phyloP scores from a whole-genome alignment of 64 coral and sea anemone species.

The Acropora tenuis region DNA sequence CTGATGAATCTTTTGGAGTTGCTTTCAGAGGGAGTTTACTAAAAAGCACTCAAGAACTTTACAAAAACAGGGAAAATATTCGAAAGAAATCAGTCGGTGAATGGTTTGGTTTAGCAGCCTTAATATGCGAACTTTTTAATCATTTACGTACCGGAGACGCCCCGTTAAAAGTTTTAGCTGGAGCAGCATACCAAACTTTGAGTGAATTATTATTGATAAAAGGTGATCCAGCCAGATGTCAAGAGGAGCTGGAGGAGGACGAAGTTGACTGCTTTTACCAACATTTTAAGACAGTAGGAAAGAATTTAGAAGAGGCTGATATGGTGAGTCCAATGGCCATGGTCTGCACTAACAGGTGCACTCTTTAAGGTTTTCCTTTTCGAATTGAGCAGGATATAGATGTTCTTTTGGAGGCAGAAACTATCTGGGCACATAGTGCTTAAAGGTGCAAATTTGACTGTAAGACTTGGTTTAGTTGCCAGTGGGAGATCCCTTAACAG shows the following conservation, averaged over 20 bases:
- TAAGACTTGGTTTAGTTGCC: no score
- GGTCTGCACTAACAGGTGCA: no score
- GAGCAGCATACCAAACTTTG: slow-evolving; percentile 63
- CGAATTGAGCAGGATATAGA: no score
- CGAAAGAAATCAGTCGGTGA: slow-evolving; percentile 50
- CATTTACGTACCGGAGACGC: slow-evolving; percentile 54
- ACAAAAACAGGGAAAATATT: slow-evolving; percentile 76
- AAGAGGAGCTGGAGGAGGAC: slow-evolving; percentile 30
- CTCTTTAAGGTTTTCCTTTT: no score
- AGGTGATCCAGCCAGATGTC: background rate
- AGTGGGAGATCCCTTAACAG: no score
- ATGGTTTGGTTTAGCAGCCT: slow-evolving; percentile 72
- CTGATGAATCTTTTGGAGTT: slow-evolving; percentile 41
- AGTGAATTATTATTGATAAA: slow-evolving; percentile 50
- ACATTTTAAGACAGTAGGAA: slow-evolving; percentile 75
- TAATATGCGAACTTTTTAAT: slow-evolving; percentile 88
- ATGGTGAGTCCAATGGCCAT: slow-evolving; percentile 40
- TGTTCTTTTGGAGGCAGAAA: no score
- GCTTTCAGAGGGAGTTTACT: slow-evolving; percentile 74
- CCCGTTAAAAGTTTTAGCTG: slow-evolving; percentile 66
- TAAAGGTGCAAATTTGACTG: no score
- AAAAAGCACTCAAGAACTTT: slow-evolving; percentile 81
- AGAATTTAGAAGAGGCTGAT: slow-evolving; percentile 60
- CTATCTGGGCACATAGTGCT: no score
- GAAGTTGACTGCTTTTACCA: slow-evolving; percentile 86